Conservation (phyloP, 37 sponge, comb jelly and placozoan genomes). For the Halisarca cf. caerulea region DNA sequence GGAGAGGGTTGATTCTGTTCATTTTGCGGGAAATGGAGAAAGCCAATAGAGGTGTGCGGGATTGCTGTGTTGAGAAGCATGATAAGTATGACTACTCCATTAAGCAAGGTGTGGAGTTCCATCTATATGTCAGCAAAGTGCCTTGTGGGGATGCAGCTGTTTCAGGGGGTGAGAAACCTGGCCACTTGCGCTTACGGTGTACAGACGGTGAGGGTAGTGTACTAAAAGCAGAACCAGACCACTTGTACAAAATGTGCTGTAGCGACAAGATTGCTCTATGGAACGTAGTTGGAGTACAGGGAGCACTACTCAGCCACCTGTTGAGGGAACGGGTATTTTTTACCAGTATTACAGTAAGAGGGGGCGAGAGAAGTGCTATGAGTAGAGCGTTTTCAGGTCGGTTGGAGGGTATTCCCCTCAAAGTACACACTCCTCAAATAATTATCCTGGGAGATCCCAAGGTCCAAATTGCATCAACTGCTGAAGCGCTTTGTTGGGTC, state of each 20-base stretch:
- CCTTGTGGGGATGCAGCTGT: constrained; percentile 26
- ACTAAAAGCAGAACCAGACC: background rate
- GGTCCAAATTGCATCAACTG: background rate
- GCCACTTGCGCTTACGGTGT: background rate
- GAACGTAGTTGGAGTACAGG: constrained; percentile 18
- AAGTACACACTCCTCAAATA: background rate
- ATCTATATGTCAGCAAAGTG: constrained; percentile 19
- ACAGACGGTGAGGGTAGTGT: background rate
- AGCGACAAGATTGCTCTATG: constrained; percentile 24
- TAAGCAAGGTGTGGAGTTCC: background rate
- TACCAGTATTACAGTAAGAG: constrained; percentile 6
- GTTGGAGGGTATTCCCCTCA: background rate
- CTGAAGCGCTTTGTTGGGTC: background rate
- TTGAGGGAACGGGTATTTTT: background rate
- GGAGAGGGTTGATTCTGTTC: background rate
- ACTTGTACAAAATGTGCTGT: background rate
- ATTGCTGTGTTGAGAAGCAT: background rate
- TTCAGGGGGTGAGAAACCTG: background rate
- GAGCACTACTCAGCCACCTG: background rate
- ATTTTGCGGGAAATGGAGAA: background rate
- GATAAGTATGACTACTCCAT: background rate
- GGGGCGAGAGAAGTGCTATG: background rate
- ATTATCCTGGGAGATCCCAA: background rate
- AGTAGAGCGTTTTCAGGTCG: background rate
- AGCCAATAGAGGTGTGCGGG: no score